A percentile compares a stretch with the other conserved stretches of the same genome.
Conservation (phyloP, 2,797 vertebrate genomes). For the Coreius guichenoti region DNA sequence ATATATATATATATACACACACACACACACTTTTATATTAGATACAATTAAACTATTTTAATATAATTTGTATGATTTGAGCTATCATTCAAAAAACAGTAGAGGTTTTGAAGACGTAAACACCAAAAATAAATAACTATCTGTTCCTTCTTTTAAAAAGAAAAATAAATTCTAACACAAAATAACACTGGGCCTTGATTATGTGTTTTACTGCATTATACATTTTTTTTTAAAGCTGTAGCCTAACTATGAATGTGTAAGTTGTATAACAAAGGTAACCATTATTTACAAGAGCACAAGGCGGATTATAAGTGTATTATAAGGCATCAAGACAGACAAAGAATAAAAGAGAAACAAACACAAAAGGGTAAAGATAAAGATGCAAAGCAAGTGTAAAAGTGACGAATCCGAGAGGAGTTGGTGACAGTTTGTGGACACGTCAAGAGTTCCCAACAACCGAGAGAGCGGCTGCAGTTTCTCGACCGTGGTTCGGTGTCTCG, state of each 20-base stretch:
- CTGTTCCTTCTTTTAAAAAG: neutral
- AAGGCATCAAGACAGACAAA: constrained; percentile 45
- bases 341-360: constrained; percentile 41
- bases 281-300: neutral
- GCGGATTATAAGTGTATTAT: neutral
- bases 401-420: constrained; percentile 24
- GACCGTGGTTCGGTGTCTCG: constrained; percentile 66
- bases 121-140: neutral
- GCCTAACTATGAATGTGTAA: neutral
- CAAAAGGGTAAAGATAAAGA: constrained; percentile 54
- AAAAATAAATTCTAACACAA: neutral
- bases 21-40: no score
- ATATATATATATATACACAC: no score
- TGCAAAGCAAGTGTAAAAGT: neutral
- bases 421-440: constrained; percentile 59
- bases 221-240: neutral
- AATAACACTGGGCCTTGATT: neutral
- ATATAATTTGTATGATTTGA: neutral
- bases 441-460: constrained; percentile 56
- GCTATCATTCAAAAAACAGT: neutral
- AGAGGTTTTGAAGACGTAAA: neutral
- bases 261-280: no score
- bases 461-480: constrained; percentile 58
- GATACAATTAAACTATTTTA: no score
- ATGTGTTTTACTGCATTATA: neutral